Percentiles rank a stretch among this genome's conserved stretches.
These are phyloP conservation scores for Nomada lathburiana DNA, from an alignment of 2,888 invertebrate species.

Conservation along the genomic window DNA sequence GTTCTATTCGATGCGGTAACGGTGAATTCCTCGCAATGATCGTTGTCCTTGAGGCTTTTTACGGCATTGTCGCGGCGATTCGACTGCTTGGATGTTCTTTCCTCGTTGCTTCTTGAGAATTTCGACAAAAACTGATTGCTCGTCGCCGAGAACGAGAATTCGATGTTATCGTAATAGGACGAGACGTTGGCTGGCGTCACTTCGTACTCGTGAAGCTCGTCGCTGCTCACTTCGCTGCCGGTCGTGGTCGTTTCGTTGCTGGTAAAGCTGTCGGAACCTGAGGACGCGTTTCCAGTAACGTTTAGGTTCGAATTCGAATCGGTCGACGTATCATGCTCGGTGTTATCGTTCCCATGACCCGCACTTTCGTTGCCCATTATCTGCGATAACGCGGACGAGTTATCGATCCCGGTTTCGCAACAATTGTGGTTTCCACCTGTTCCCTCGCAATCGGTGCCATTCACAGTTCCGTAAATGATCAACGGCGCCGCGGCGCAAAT, in stretches of 20 bases:
- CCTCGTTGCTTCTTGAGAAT: conserved; percentile 25
- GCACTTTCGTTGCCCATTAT: conserved; percentile 22
- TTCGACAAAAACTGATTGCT: conserved; percentile 40
- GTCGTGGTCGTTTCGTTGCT: conserved; percentile 77
- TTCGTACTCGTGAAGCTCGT: conserved; percentile 80
- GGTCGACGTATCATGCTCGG: background rate
- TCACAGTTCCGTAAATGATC: background rate
- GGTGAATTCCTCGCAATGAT: conserved; percentile 9
- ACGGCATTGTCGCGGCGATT: background rate
- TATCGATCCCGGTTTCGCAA: conserved; percentile 51
- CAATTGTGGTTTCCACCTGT: conserved; percentile 9
- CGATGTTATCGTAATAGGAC: conserved; percentile 15
- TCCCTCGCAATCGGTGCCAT: background rate
- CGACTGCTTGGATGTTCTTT: background rate
- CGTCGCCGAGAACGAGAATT: conserved; percentile 33
- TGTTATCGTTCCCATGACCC: conserved; percentile 47
- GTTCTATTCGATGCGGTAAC: conserved; percentile 4
- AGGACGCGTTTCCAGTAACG: conserved; percentile 43
- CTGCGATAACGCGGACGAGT: conserved; percentile 55
- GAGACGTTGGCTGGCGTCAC: conserved; percentile 61
- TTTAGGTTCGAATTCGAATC: conserved; percentile 39
- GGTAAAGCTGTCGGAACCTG: conserved; percentile 70
- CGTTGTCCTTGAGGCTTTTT: conserved; percentile 27
- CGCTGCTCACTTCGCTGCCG: conserved; percentile 79
- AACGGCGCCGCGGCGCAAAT: conserved; percentile 25